Percentiles rank a stretch among this genome's conserved stretches.
phyloP scores from a whole-genome alignment of 2,797 vertebrate genomes.

The Pelodytes ibericus region DNA sequence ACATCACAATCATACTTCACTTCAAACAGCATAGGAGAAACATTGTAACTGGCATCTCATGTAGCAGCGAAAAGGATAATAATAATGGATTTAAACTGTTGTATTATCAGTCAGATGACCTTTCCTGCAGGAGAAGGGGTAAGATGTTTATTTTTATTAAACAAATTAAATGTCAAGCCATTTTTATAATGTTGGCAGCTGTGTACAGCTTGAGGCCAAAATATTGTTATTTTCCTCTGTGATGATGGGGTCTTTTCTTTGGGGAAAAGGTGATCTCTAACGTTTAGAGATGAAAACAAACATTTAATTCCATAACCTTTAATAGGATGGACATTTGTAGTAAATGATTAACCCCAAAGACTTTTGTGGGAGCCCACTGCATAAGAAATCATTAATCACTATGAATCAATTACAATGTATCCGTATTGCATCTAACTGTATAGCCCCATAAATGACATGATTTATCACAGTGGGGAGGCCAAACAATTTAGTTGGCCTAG shows the following conservation, averaged over 20 bases:
- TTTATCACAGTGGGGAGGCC: too few relatives aligned
- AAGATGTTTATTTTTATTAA: conserved; percentile 11
- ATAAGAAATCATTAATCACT: conserved; percentile 10
- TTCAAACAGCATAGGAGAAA: too few relatives aligned
- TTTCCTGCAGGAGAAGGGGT: conserved; percentile 19
- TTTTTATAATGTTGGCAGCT: not conserved
- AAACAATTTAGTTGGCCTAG: too few relatives aligned
- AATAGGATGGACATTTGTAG: conserved; percentile 5
- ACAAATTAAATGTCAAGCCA: conserved; percentile 28
- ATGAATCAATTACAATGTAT: conserved; percentile 7
- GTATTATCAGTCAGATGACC: conserved; percentile 9
- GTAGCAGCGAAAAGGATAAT: too few relatives aligned
- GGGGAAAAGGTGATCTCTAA: too few relatives aligned
- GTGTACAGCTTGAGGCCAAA: too few relatives aligned
- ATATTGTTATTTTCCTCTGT: too few relatives aligned
- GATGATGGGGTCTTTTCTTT: too few relatives aligned
- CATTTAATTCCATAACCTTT: conserved; percentile 6
- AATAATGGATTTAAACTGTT: conserved; percentile 1
- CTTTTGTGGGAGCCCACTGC: not conserved
- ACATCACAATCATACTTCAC: too few relatives aligned
- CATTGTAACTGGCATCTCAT: too few relatives aligned
- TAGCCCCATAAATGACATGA: conserved; percentile 9
- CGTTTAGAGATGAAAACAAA: not conserved
- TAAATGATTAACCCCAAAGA: conserved; percentile 10
- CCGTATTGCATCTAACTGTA: conserved; percentile 12